Base-by-base conservation (phyloP, 1,140 invertebrate genomes). In the Steinernema khuongi region DNA sequence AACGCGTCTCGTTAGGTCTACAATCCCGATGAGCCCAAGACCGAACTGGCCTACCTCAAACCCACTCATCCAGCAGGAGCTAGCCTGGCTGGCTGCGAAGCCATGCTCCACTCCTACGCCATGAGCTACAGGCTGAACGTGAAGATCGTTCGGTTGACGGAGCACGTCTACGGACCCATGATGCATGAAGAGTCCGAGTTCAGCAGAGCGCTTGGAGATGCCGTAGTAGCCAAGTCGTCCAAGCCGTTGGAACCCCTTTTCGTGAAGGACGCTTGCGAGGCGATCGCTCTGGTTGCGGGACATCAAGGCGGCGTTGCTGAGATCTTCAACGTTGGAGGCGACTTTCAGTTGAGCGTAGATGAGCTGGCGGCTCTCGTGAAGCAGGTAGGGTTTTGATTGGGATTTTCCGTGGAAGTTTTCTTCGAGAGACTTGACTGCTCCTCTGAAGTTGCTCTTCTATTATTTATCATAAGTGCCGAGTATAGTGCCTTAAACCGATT, bases 31-130 rank as follows among this genome's bases (percentile, higher is more conserved):
- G 50, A 22, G 4, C 14, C 14, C 7, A 60, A 60, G 22, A 60
- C 50, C 7, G 50, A 60, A 22, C 4, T 22, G 50, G 26, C 50
- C 7, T 60, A 60, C 50, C 50, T 60, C 2, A 7, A 28, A 19
- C 70, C 72, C 7, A 32, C n/a, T 1, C 67, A 76, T 31, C 36
- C 44, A n/a, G 31, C 69, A 29, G 70, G 70, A 17, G 60, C 68
- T 0, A 41, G 67, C 18, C 75, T 43, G 0, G 60, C 30, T 0
- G 36, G 19, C 14, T 76, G 71, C 43, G 71, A 76, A 31, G 71
- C 71, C 19, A 73, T 76, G 75, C 73, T 72, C 19, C 71, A 76
- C 36, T 67, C 73, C 29, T 76, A 76, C 32, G 75, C 71, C 7
- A 74, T 73, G 18, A 50, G 66, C 22, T 76, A 76, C 68, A 66